These are phyloP conservation scores for Xanthorhoe spadicearia DNA, from an alignment of 2,888 invertebrate genomes.

Conservation along the genomic window DNA sequence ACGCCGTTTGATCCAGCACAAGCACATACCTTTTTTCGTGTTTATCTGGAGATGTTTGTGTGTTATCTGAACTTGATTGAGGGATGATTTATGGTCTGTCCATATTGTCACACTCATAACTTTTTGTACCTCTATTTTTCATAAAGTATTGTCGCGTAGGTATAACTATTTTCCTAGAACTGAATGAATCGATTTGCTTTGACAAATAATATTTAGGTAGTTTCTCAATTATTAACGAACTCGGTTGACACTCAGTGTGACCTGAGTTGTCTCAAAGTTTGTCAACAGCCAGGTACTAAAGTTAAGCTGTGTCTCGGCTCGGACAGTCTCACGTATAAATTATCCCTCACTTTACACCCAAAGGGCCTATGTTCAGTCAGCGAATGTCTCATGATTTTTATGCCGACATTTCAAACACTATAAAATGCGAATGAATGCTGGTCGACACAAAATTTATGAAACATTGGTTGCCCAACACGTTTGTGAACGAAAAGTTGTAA, in stretches of 20 bases:
- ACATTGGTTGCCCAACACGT: neutral
- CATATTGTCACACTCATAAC: neutral
- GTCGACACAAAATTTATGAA: neutral
- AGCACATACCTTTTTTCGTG: conserved; percentile 50
- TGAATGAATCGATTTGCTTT: too few species aligned
- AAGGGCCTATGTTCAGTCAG: neutral
- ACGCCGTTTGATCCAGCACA: conserved; percentile 59
- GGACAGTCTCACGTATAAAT: neutral
- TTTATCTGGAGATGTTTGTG: conserved; percentile 13
- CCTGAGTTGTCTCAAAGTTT: too few species aligned
- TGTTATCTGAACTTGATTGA: neutral
- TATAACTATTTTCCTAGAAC: too few species aligned
- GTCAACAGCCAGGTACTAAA: neutral
- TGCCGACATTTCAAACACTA: neutral
- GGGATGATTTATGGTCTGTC: neutral
- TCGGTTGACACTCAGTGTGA: too few species aligned
- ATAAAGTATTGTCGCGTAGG: too few species aligned
- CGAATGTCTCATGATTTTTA: neutral
- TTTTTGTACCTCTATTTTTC: too few species aligned
- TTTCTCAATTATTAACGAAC: too few species aligned
- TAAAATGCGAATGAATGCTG: neutral
- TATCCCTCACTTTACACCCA: neutral
- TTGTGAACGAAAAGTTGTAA: neutral
- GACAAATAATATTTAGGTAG: too few species aligned
- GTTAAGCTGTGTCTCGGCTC: neutral